phyloP scores from a whole-genome alignment of 2,797 vertebrate species.

The Oreochromis mossambicus region DNA sequence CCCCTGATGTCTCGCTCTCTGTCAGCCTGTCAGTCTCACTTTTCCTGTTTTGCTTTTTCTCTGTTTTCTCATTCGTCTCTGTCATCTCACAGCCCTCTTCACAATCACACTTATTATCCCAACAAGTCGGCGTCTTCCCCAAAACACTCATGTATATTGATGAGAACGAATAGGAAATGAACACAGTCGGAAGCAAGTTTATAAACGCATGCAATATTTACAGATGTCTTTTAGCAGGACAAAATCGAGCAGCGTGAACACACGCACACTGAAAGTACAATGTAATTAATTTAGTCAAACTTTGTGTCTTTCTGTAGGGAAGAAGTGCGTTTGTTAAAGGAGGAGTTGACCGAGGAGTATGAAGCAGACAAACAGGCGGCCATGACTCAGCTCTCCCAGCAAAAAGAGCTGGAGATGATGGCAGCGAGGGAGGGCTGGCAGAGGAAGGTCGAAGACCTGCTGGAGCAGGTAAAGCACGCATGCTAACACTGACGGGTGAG shows the following conservation, averaged over 20 bases:
- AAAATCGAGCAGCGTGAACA: background rate
- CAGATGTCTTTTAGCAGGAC: background rate
- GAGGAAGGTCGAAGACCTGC: conserved; percentile 93
- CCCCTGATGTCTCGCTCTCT: background rate
- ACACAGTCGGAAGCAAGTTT: background rate
- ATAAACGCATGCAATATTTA: background rate
- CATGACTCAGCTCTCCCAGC: conserved; percentile 86
- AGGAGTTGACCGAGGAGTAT: conserved; percentile 89
- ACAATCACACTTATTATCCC: background rate
- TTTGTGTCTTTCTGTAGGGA: conserved; percentile 71
- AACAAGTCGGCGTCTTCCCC: background rate
- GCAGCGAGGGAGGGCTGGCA: conserved; percentile 93
- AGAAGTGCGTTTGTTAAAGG: conserved; percentile 88
- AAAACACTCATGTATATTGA: background rate
- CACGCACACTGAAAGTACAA: background rate
- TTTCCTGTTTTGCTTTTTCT: background rate
- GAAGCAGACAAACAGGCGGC: conserved; percentile 90
- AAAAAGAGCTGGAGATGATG: conserved; percentile 93
- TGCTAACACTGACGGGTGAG: background rate
- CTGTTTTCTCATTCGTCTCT: background rate
- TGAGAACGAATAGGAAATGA: background rate
- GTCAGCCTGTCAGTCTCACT: background rate
- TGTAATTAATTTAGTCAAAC: background rate
- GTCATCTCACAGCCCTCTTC: background rate
- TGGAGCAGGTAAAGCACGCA: conserved; percentile 59